A percentile compares a stretch with the other conserved stretches of the same genome.
phyloP scores from a whole-genome alignment of 2,797 vertebrate genomes.

The Sibirionetta formosa region DNA sequence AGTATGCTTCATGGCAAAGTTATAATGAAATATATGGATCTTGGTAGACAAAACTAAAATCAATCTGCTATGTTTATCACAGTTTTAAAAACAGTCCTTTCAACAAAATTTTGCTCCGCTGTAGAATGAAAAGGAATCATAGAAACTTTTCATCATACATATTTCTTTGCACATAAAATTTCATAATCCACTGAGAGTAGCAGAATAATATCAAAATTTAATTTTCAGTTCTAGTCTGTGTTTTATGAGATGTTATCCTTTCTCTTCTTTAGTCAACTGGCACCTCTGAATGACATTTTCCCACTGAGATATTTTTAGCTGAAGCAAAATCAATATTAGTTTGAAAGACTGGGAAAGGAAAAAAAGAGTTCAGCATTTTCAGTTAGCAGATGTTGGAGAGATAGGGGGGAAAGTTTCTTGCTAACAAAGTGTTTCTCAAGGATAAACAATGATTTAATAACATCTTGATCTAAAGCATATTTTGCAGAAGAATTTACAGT shows the following conservation, averaged over 20 bases:
- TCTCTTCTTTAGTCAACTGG: conserved; percentile 41
- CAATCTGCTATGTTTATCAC: neutral
- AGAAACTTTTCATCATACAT: neutral
- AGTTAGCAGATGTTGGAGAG: conserved; percentile 38
- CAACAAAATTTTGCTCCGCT: neutral
- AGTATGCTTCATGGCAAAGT: neutral
- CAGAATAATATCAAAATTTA: conserved; percentile 25
- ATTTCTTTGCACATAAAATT: conserved; percentile 11
- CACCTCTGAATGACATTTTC: conserved; percentile 67
- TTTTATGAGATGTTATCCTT: conserved; percentile 29
- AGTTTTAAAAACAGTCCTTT: conserved; percentile 12
- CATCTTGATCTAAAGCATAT: neutral
- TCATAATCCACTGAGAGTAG: conserved; percentile 6
- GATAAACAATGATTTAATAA: conserved; percentile 39
- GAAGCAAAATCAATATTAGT: conserved; percentile 67
- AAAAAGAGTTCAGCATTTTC: conserved; percentile 60
- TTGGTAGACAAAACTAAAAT: conserved; percentile 42
- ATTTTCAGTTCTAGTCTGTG: conserved; percentile 14
- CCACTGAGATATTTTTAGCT: conserved; percentile 63
- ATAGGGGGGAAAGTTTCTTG: conserved; percentile 32
- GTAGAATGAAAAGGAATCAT: neutral
- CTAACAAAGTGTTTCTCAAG: conserved; percentile 51
- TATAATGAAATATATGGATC: neutral
- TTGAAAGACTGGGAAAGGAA: conserved; percentile 48
- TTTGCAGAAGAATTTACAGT: conserved; percentile 11